These are phyloP conservation scores for Doris montereyensis DNA, from an alignment of 2,888 invertebrate species.

Conservation along the genomic window DNA sequence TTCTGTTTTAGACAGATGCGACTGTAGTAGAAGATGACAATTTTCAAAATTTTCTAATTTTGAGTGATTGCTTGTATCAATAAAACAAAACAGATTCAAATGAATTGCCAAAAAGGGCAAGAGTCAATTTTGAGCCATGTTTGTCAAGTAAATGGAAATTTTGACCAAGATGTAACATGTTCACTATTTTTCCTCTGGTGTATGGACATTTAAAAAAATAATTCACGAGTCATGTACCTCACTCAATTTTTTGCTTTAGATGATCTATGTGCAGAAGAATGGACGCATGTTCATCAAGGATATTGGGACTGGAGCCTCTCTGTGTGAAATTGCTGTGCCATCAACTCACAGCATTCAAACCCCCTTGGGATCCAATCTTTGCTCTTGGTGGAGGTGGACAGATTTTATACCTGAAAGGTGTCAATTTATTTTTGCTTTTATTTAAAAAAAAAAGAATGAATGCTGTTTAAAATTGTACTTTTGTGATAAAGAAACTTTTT, in stretches of 20 bases:
- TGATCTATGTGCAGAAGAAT: slow-evolving; percentile 54
- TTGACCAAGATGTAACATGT: not conserved
- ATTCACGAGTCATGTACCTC: too few species aligned
- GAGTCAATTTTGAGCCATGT: not conserved
- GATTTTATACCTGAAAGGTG: slow-evolving; percentile 64
- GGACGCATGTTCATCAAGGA: slow-evolving; percentile 61
- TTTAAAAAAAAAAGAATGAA: too few species aligned
- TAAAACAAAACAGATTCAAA: too few species aligned
- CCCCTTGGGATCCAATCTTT: slow-evolving; percentile 65
- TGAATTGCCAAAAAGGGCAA: too few species aligned
- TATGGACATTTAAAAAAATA: too few species aligned
- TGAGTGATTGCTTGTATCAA: too few species aligned
- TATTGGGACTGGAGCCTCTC: slow-evolving; percentile 52
- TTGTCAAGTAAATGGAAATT: not conserved
- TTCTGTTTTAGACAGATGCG: too few species aligned
- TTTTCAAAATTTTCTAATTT: too few species aligned
- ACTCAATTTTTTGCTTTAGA: slow-evolving; percentile 52
- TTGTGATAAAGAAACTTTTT: too few species aligned
- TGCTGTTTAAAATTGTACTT: too few species aligned
- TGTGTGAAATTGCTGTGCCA: slow-evolving; percentile 62
- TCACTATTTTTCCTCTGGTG: not conserved
- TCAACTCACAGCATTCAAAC: slow-evolving; percentile 53
- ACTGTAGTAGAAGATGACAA: too few species aligned
- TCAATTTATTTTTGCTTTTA: too few species aligned
- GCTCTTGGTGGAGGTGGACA: slow-evolving; percentile 60